A percentile compares a stretch with the other conserved stretches of the same genome.
phyloP scores from a whole-genome alignment of 2,113 vertebrate genomes.

The Callopanchax toddi region DNA sequence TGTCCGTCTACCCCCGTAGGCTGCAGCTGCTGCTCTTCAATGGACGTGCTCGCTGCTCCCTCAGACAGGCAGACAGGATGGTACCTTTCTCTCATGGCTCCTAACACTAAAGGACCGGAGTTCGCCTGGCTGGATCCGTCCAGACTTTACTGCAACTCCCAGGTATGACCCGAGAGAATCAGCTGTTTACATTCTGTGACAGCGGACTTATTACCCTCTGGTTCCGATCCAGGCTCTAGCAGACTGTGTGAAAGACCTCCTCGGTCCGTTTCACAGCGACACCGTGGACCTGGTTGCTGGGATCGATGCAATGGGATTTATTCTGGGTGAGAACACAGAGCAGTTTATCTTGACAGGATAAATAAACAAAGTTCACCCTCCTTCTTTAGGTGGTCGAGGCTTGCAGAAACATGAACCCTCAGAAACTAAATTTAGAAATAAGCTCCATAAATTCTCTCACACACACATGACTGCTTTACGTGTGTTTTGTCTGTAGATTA shows the following conservation, averaged over 20 bases:
- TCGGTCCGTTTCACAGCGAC: conserved; percentile 82
- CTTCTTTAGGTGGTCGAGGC: conserved; percentile 48
- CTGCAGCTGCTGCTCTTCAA: conserved; percentile 26
- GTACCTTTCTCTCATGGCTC: conserved; percentile 88
- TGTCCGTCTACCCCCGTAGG: no score
- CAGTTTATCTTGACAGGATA: neutral
- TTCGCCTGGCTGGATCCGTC: conserved; percentile 91
- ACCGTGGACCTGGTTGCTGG: conserved; percentile 85
- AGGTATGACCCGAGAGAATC: conserved; percentile 71
- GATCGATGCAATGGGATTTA: conserved; percentile 91
- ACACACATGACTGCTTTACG: neutral
- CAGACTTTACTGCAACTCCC: conserved; percentile 86
- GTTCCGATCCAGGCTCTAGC: conserved; percentile 78
- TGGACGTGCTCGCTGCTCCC: conserved; percentile 76
- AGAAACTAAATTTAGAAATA: conserved; percentile 64
- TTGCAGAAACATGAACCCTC: conserved; percentile 50
- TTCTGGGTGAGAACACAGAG: conserved; percentile 81
- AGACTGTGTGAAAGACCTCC: conserved; percentile 85
- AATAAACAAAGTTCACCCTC: neutral
- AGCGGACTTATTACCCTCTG: no score
- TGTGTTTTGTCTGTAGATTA: neutral
- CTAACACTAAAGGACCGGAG: conserved; percentile 83
- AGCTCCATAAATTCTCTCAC: neutral
- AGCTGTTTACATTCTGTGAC: no score
- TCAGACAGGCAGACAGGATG: conserved; percentile 76